Base-by-base conservation (phyloP, 2,888 invertebrate genomes). In the Halocaridina rubra region DNA sequence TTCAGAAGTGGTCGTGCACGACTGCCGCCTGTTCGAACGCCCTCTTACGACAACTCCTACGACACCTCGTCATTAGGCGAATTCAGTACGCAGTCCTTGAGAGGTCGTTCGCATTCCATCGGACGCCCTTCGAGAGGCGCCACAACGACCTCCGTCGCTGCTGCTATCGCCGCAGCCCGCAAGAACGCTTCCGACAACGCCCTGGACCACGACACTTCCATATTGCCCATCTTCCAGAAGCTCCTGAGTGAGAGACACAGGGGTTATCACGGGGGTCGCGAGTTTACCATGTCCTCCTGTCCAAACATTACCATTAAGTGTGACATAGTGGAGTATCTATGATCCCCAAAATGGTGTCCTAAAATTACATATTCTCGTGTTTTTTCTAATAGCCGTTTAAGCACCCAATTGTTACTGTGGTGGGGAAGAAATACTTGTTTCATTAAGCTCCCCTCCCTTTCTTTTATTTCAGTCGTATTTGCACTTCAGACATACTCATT, bases 251-350 rank as follows among this genome's bases (percentile, higher is more conserved):
- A 96, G 90, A 93, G 96, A 88, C 96, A 96, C 39, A 67, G 85
- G 27, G 78, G 78, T 1, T 71, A 71, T 10, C 78, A 79, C n/a
- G 39, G 85, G 7, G 75, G 72, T 33, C 71, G 82, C 22, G 80
- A 87, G 69, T 85, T 74, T 24, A 80, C 88, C 16, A 86, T 86
- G 82, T 88, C 89, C 59, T 97, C 97, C 90, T 97, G 97, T 91
- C 97, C 97, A 32, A 97, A 97, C 93, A 97, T 97, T 92, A 96
- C 97, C 87, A 97, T 97, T 90, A 97, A 97, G 92, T 97, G 97
- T 93, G 97, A 97, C 92, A 97, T 97, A 90, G 97, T 97, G 89
- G 97, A 97, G 91, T 97, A 97, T 92, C 94, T 97, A 91, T 97
- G 87, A 88, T 88, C 57, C 74, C 84, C 30, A 29, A 19, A 32